Evolutionary conservation across 2,888 invertebrate species (phyloP), one percentile per base, ranked within the genome.

Genomic region (Arctia plantaginis): DNA sequence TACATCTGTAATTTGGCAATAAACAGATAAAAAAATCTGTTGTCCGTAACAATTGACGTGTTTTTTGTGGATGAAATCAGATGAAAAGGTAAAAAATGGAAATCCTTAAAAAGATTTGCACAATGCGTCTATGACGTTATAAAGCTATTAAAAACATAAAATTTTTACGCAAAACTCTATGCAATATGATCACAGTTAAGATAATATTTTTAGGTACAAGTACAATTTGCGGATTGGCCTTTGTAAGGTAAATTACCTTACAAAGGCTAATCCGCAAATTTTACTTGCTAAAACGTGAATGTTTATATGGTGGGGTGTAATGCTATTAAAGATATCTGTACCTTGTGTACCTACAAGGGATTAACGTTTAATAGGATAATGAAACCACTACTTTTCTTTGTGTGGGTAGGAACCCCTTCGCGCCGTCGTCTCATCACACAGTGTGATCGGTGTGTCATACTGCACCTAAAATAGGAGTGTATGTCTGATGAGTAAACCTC

Each of bases 51-150:
- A 69, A 75, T 77, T 85, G 73, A 79, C 82, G 80, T 80, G 75
- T 72, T 66, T 80, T 70, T 75, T 74, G 15, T 35, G 44, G 12
- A 12, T 15, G 20, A n/a, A n/a, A 55, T 55, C 51, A 12, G n/a
- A 6, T 23, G 12, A 8, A n/a, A 10, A n/a, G 10, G 7, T 7
- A 78, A 67, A 85, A 85, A 82, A 84, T 82, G 66, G 76, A 77
- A 72, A 72, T 80, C 75, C 82, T 85, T 41, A 71, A 79, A 84
- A 85, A 81, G 76, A 80, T 86, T 88, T 87, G 89, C 87, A 85
- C 89, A 90, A 89, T 86, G 70, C 75, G 55, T 70, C 81, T 75
- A 81, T 79, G 67, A 80, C 80, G 85, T 84, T 82, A 85, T 88
- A 86, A 89, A 90, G 79, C 81, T 76, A 87, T 88, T 84, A 86